phyloP scores from a whole-genome alignment of 2,888 invertebrate genomes.

The Diplazon laetatorius region DNA sequence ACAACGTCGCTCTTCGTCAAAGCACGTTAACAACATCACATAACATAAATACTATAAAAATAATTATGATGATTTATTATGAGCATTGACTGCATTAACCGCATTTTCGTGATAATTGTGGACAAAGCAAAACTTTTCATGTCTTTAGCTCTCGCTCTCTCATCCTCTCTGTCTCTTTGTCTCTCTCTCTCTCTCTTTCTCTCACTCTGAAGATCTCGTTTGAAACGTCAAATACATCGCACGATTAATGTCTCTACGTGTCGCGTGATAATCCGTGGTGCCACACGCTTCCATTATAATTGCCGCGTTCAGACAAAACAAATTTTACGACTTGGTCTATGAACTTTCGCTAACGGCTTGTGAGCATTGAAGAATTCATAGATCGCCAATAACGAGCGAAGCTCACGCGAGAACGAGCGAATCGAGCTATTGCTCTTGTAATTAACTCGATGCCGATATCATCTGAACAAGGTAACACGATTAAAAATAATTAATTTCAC shows the following conservation, averaged over 20 bases:
- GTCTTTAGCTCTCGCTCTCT: no score
- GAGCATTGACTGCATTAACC: not conserved
- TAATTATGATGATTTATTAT: not conserved
- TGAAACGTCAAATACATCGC: constrained; percentile 31
- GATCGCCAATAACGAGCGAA: constrained; percentile 9
- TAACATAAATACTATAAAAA: no score
- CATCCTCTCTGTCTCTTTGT: not conserved
- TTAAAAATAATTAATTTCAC: no score
- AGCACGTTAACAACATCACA: no score
- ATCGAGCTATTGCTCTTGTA: not conserved
- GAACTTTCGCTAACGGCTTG: not conserved
- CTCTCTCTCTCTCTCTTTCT: no score
- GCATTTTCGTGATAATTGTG: constrained; percentile 17
- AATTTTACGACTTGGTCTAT: constrained; percentile 7
- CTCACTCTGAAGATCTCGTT: constrained; percentile 19
- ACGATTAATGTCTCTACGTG: constrained; percentile 10
- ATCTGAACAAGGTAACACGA: not conserved
- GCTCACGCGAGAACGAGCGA: not conserved
- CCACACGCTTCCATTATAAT: constrained; percentile 29
- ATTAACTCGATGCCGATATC: not conserved
- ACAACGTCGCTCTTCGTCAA: no score
- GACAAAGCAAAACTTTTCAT: not conserved
- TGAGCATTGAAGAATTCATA: constrained; percentile 11
- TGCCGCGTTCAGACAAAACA: constrained; percentile 13
- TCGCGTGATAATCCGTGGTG: constrained; percentile 16